phyloP scores from a whole-genome alignment of 1,140 invertebrate species.

The Globodera ellingtonae region DNA sequence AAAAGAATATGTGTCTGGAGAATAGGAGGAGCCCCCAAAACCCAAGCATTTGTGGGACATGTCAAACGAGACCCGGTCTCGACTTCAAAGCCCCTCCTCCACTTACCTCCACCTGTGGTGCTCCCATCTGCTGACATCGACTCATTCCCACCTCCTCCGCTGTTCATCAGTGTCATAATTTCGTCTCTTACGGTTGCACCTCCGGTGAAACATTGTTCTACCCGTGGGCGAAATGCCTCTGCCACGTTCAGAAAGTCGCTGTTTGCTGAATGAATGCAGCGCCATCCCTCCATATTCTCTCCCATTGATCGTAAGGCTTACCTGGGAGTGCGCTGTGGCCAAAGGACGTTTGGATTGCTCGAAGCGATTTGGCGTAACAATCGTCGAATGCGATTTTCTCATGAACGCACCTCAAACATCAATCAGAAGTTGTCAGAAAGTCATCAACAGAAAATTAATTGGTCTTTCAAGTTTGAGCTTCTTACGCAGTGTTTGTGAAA shows the following conservation, averaged over 20 bases:
- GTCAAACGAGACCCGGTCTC: background rate
- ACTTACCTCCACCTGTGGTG: background rate
- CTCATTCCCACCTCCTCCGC: background rate
- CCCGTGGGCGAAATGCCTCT: slow-evolving; percentile 41
- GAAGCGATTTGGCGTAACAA: slow-evolving; percentile 45
- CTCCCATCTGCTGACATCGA: background rate
- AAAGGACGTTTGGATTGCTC: slow-evolving; percentile 50
- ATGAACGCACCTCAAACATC: slow-evolving; percentile 50
- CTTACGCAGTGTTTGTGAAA: slow-evolving; percentile 46
- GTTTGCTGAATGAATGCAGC: slow-evolving; percentile 29
- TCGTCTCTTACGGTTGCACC: background rate
- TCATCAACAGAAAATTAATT: background rate
- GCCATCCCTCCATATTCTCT: background rate
- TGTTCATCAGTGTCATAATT: slow-evolving; percentile 12
- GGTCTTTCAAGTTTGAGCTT: background rate
- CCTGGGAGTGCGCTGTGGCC: slow-evolving; percentile 6
- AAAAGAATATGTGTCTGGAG: no score
- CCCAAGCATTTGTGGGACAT: no score
- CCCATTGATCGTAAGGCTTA: background rate
- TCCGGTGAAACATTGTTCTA: slow-evolving; percentile 47
- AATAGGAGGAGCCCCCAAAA: no score
- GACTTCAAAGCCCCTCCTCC: no score
- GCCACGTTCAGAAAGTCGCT: slow-evolving; percentile 43
- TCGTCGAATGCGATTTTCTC: slow-evolving; percentile 53
- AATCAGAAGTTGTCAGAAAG: background rate